Conservation (phyloP, 2,797 vertebrate species). For the Muraenolepis orangiensis region DNA sequence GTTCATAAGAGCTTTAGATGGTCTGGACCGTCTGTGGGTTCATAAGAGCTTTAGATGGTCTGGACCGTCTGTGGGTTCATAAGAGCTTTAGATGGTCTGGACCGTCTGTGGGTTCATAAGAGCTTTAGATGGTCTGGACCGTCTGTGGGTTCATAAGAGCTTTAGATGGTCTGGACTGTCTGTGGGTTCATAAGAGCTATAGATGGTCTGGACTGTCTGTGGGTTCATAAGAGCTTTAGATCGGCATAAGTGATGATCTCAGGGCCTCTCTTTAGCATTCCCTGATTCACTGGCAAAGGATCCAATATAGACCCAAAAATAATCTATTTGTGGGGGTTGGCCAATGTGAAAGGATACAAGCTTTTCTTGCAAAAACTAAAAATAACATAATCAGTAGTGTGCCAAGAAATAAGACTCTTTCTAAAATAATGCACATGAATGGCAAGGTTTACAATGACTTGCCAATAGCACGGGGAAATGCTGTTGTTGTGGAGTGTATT, state of each 20-base stretch:
- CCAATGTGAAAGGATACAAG: neutral
- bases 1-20: neutral
- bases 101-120: too few species aligned
- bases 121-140: too few species aligned
- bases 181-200: too few species aligned
- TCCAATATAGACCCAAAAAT: neutral
- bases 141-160: too few species aligned
- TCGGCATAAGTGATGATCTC: neutral
- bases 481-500: neutral
- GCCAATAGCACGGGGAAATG: neutral
- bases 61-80: neutral
- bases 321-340: neutral
- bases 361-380: neutral
- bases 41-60: neutral
- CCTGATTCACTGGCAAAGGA: neutral
- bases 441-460: too few species aligned
- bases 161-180: too few species aligned
- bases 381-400: neutral
- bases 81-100: too few species aligned
- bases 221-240: too few species aligned
- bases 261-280: neutral
- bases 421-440: neutral
- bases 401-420: neutral
- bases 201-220: too few species aligned
- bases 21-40: neutral